These are phyloP conservation scores for Aphyosemion australe DNA, from an alignment of 2,113 vertebrate species.

Conservation along the genomic window DNA sequence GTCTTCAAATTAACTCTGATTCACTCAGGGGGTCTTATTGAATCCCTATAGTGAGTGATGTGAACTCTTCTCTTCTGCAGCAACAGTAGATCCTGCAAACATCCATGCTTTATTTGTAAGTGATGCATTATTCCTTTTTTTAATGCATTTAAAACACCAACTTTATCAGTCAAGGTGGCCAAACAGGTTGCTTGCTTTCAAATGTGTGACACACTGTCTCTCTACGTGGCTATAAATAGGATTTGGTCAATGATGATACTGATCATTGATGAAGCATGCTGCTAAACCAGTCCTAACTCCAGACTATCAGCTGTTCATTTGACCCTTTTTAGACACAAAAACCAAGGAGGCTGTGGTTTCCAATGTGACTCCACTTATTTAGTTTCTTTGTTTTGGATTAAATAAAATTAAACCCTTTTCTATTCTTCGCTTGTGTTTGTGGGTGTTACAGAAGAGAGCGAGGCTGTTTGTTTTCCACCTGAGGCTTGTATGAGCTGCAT, in stretches of 20 bases:
- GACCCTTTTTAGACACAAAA: constrained; percentile 17
- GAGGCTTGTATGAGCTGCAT: constrained; percentile 38
- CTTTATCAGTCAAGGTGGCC: constrained; percentile 3
- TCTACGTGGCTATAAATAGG: constrained; percentile 36
- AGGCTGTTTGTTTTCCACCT: constrained; percentile 21
- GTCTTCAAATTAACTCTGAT: too few species aligned
- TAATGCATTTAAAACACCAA: too few species aligned
- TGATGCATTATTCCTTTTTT: too few species aligned
- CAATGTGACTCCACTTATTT: constrained; percentile 48
- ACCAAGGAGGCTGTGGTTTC: constrained; percentile 22
- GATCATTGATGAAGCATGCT: constrained; percentile 46
- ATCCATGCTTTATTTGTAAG: too few species aligned
- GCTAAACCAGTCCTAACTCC: constrained; percentile 24
- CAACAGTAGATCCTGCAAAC: too few species aligned
- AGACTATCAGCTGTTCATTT: constrained; percentile 38
- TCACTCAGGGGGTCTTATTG: too few species aligned
- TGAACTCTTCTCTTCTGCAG: too few species aligned
- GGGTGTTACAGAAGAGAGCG: not conserved
- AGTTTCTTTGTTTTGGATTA: constrained; percentile 28
- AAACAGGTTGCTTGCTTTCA: constrained; percentile 3
- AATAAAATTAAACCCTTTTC: constrained; percentile 33
- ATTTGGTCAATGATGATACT: constrained; percentile 43
- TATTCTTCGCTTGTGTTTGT: constrained; percentile 36
- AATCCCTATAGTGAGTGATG: too few species aligned
- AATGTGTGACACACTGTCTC: constrained; percentile 12